phyloP scores from a whole-genome alignment of 2,113 vertebrate species.

The Pteropus alecto region DNA sequence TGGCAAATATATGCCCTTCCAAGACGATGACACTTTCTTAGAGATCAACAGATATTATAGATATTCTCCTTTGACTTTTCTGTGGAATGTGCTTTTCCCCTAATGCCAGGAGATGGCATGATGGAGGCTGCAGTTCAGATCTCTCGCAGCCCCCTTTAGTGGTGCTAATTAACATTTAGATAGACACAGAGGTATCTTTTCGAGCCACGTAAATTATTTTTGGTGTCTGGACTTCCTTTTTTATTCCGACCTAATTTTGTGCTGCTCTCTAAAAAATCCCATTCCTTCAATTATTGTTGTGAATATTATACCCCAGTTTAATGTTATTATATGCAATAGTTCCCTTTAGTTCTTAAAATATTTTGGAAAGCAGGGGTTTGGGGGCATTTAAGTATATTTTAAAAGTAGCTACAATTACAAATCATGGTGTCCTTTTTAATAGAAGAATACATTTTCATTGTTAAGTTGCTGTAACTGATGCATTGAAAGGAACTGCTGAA shows the following conservation, averaged over 20 bases:
- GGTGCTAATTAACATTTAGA: not conserved
- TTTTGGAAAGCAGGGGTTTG: not conserved
- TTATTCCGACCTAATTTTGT: not conserved
- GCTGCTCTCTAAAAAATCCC: not conserved
- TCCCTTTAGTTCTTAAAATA: not conserved
- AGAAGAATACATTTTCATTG: not conserved
- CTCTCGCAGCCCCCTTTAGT: not conserved
- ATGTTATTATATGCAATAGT: not conserved
- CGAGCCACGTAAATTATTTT: not conserved
- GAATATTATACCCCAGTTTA: not conserved
- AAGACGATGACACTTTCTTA: not conserved
- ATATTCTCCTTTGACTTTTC: not conserved
- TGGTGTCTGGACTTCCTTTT: not conserved
- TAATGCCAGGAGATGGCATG: not conserved
- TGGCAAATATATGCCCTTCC: not conserved
- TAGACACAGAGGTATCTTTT: not conserved
- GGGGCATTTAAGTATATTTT: not conserved
- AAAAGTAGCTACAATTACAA: not conserved
- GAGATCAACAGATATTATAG: not conserved
- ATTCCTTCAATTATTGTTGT: not conserved
- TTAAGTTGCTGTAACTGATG: not conserved
- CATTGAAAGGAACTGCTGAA: not conserved
- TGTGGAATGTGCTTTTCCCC: not conserved
- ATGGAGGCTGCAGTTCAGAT: not conserved
- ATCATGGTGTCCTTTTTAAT: not conserved